Percentiles rank a stretch among this genome's conserved stretches.
phyloP scores from a whole-genome alignment of 2,113 vertebrate genomes.

The Neotoma lepida region DNA sequence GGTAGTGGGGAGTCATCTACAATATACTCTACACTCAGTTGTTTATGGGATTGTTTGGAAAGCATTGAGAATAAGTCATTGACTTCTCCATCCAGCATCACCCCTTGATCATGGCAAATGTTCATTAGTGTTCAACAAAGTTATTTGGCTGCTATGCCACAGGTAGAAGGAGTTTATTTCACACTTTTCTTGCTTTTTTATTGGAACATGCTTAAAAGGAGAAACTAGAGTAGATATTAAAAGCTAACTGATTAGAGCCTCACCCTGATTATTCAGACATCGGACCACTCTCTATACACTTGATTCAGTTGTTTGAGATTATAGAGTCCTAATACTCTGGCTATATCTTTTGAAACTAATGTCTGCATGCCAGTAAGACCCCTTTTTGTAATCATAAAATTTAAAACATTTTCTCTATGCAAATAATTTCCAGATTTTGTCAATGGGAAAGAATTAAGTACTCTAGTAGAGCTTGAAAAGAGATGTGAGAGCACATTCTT shows the following conservation, averaged over 20 bases:
- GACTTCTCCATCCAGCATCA: neutral
- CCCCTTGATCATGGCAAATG: neutral
- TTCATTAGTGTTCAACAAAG: neutral
- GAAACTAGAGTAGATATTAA: neutral
- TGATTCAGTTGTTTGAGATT: neutral
- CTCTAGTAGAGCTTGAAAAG: neutral
- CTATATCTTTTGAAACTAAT: constrained; percentile 8
- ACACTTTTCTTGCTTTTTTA: neutral
- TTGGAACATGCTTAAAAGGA: neutral
- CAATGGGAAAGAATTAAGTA: neutral
- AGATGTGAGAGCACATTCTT: neutral
- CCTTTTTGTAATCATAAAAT: constrained; percentile 22
- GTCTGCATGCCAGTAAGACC: constrained; percentile 17
- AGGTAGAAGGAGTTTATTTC: neutral
- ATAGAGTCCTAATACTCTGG: neutral
- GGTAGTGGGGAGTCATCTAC: neutral
- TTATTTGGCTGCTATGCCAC: neutral
- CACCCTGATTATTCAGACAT: neutral
- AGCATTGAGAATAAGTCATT: neutral
- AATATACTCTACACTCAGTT: neutral
- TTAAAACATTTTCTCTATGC: neutral
- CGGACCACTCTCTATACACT: neutral
- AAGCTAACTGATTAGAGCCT: neutral
- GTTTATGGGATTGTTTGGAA: neutral
- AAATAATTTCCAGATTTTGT: constrained; percentile 4